phyloP scores from a whole-genome alignment of 30 jellyfish, hydroid and myxozoan species.

The Sanderia malayensis region DNA sequence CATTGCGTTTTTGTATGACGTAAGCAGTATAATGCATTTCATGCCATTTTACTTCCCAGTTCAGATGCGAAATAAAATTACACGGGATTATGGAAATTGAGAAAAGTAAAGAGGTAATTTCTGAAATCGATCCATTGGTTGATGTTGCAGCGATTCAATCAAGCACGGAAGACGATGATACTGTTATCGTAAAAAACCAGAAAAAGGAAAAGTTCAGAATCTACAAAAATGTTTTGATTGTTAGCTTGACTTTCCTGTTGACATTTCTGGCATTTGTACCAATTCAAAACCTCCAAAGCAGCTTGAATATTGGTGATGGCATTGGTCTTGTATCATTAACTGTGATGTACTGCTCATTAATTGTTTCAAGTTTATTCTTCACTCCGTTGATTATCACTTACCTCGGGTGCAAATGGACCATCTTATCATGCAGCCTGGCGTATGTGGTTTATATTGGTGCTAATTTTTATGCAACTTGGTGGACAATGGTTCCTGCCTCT shows the following conservation, averaged over 20 bases:
- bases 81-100: background rate
- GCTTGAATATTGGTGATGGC: slow-evolving; percentile 38
- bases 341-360: slow-evolving; percentile 20
- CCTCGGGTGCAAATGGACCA: slow-evolving; percentile 31
- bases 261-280: slow-evolving; percentile 53
- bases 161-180: too few relatives aligned
- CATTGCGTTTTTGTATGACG: too few relatives aligned
- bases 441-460: slow-evolving; percentile 35
- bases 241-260: slow-evolving; percentile 29
- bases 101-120: background rate
- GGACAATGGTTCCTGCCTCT: slow-evolving; percentile 44
- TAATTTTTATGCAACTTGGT: slow-evolving; percentile 49
- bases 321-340: slow-evolving; percentile 52
- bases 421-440: slow-evolving; percentile 17
- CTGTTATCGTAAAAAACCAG: too few relatives aligned
- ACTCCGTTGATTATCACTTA: slow-evolving; percentile 26
- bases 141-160: background rate
- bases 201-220: slow-evolving; percentile 24
- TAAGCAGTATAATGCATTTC: too few relatives aligned
- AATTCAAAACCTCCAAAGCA: slow-evolving; percentile 40
- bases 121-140: background rate
- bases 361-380: slow-evolving; percentile 14
- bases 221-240: slow-evolving; percentile 34
- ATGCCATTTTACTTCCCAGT: too few relatives aligned
- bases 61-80: too few relatives aligned